Evolutionary conservation across 2,113 vertebrate genomes (phyloP).

Genomic region (Ictalurus punctatus): DNA sequence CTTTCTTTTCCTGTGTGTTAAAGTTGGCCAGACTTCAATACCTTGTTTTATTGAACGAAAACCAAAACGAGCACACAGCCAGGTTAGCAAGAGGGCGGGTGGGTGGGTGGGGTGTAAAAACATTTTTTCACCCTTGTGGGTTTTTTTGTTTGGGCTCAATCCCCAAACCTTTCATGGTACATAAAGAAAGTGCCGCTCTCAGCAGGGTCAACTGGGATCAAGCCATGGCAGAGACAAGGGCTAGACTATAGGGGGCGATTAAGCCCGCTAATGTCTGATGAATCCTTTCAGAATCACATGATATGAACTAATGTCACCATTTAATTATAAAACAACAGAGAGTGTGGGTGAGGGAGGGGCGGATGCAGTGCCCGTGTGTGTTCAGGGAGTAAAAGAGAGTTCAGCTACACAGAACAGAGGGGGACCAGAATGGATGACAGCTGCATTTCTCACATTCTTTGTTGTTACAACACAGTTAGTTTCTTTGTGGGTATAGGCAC

Average conservation of each 20-base stretch:
- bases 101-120: conserved; percentile 72
- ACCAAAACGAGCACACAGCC: conserved; percentile 63
- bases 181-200: conserved; percentile 90
- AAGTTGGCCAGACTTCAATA: conserved; percentile 82
- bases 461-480: conserved; percentile 37
- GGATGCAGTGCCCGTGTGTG: conserved; percentile 54
- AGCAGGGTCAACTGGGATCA: conserved; percentile 88
- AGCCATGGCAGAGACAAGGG: conserved; percentile 74
- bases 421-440: conserved; percentile 82
- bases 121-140: conserved; percentile 81
- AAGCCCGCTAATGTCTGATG: conserved; percentile 78
- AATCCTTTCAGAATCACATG: conserved; percentile 86
- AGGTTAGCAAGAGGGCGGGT: conserved; percentile 55
- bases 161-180: conserved; percentile 80
- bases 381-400: conserved; percentile 52
- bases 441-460: conserved; percentile 76
- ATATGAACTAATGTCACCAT: conserved; percentile 86
- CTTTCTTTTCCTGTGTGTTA: conserved; percentile 70
- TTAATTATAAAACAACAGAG: conserved; percentile 86
- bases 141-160: conserved; percentile 87
- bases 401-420: conserved; percentile 63
- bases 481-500: background rate
- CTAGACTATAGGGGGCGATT: conserved; percentile 85
- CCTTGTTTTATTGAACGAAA: conserved; percentile 79
- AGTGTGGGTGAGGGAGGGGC: conserved; percentile 49